Base-by-base conservation (phyloP, 2,113 vertebrate species). In the Stictonetta naevosa region DNA sequence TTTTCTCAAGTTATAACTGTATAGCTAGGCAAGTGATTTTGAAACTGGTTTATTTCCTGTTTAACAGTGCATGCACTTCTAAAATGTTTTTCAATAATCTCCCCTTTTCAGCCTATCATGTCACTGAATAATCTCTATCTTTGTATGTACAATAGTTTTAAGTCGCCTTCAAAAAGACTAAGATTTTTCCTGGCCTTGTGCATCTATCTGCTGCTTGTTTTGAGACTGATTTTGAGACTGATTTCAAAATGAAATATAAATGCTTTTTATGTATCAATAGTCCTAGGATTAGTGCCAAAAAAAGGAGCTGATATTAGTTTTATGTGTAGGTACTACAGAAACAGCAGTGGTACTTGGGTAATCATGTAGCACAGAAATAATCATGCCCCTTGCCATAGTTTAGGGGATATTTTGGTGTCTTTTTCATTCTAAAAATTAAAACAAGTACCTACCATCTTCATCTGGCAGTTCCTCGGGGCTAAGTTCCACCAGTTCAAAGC, bases 401-500 rank as follows among this genome's bases (percentile, higher is more conserved):
- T 2, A 33, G 26, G 38, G 74, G 68, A 4, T 58, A 36, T 34
- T 68, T 18, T 38, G 53, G 40, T 34, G 58, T 53, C 26, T 13
- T 50, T 72, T 60, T 60, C 13, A 33, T 26, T 69, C n/a, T 53
- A 20, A 23, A 78, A 75, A 53, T 13, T 20, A 34, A 68, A 81
- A 64, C 28, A 12, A 81, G 53, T 21, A 60, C 98, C 97, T 96
- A 99, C 99, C 99, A 75, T 99, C 99, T 76, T 99, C 99, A 97
- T 99, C 99, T 23, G 99, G 99, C 67, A 99, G 66, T 29, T 99
- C 99, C 96, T 98, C 98, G 2, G 99, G 99, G 92, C 88, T 99
- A 13, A 99, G 98, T 86, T 99, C 99, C 22, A 99, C 99, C 96
- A 99, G 97, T 91, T 99, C 99, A 95, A 99, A 99, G 19, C 99